These are phyloP conservation scores for Pogoniulus pusillus DNA, from an alignment of 2,797 vertebrate genomes.

Conservation along the genomic window DNA sequence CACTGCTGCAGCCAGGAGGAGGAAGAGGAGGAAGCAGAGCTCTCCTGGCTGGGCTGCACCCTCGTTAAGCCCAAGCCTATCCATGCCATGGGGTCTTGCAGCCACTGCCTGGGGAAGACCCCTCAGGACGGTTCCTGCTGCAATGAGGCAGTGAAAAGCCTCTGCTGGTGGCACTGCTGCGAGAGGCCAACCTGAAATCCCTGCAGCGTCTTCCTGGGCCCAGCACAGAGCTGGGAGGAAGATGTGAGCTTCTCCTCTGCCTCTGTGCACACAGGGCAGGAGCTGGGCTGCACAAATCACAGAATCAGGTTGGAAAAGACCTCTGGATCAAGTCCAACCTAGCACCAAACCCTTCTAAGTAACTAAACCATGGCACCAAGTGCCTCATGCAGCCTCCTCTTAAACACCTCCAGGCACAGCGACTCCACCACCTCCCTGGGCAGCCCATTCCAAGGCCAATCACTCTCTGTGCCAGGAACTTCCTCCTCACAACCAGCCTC, in stretches of 20 bases:
- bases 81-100: fast-evolving
- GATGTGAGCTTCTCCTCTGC: background rate
- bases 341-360: no score
- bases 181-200: fast-evolving
- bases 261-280: background rate
- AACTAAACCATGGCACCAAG: no score
- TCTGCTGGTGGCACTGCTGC: background rate
- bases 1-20: background rate
- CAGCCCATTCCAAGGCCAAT: no score
- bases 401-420: no score
- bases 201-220: background rate
- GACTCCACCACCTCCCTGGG: no score
- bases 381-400: no score
- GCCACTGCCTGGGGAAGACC: background rate
- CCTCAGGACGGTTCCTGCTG: background rate
- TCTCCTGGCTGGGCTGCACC: background rate
- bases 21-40: background rate
- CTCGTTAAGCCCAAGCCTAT: background rate
- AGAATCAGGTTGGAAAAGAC: no score
- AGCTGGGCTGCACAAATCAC: no score
- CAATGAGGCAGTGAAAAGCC: background rate
- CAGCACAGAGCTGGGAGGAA: no score
- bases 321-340: no score
- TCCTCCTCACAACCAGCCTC: no score
- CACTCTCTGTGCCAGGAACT: background rate